A percentile compares a stretch with the other conserved stretches of the same genome.
phyloP scores from a whole-genome alignment of 1,140 invertebrate species.

The Chrysoperla carnea region DNA sequence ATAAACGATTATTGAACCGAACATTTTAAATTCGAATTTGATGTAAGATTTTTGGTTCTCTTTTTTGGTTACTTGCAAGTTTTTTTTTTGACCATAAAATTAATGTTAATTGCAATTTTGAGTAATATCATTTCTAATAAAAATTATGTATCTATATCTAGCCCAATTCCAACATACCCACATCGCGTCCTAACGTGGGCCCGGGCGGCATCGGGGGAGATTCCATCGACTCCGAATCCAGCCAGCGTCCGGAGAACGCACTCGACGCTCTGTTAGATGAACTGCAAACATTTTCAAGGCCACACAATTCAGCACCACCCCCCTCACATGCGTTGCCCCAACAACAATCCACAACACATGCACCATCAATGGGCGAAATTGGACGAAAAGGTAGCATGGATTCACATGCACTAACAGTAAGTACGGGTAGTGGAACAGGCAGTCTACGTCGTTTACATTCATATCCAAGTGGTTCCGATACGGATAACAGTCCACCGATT shows the following conservation, averaged over 20 bases:
- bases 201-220: slow-evolving; percentile 44
- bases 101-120: no score
- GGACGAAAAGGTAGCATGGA: slow-evolving; percentile 35
- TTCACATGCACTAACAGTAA: slow-evolving; percentile 22
- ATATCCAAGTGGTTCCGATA: slow-evolving; percentile 56
- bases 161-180: slow-evolving; percentile 33
- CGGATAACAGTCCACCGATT: slow-evolving; percentile 46
- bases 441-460: slow-evolving; percentile 51
- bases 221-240: slow-evolving; percentile 32
- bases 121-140: no score
- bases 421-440: slow-evolving; percentile 15
- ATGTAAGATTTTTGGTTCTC: no score
- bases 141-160: slow-evolving; percentile 6
- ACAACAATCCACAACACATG: slow-evolving; percentile 11
- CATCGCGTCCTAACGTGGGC: slow-evolving; percentile 42
- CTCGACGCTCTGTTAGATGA: slow-evolving; percentile 90
- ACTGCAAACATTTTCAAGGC: slow-evolving; percentile 66
- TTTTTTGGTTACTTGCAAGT: no score
- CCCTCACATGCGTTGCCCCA: slow-evolving; percentile 12
- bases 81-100: no score
- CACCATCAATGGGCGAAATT: slow-evolving; percentile 27
- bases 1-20: no score
- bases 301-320: slow-evolving; percentile 20
- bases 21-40: no score
- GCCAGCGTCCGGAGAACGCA: slow-evolving; percentile 72